Conservation (phyloP, 1,140 invertebrate genomes). For the Zaprionus gabonicus region DNA sequence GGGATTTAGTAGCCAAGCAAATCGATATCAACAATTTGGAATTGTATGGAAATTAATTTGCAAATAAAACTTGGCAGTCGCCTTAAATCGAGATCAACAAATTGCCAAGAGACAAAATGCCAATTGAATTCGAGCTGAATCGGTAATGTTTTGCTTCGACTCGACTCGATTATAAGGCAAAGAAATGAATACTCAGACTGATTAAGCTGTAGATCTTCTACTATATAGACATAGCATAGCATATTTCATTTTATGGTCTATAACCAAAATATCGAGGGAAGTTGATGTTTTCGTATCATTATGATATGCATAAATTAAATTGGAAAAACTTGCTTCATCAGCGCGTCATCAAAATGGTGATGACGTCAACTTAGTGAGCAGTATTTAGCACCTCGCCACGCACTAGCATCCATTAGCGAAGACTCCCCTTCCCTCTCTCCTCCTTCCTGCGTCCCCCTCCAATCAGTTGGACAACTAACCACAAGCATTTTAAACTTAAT, state of each 20-base stretch:
- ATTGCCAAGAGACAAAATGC: slow-evolving; percentile 41
- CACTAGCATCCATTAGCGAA: slow-evolving; percentile 23
- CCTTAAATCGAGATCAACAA: slow-evolving; percentile 29
- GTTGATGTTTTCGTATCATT: slow-evolving; percentile 3
- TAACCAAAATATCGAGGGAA: not conserved
- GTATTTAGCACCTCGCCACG: slow-evolving; percentile 21
- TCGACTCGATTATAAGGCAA: not conserved
- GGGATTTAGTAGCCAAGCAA: slow-evolving; percentile 43
- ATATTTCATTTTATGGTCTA: not conserved
- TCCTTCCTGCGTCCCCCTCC: not conserved
- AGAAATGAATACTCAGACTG: not conserved
- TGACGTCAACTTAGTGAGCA: slow-evolving; percentile 16
- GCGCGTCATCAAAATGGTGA: not conserved
- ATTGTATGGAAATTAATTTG: slow-evolving; percentile 66
- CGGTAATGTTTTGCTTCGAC: not conserved
- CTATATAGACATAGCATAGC: not conserved
- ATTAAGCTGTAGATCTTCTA: not conserved
- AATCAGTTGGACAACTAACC: not conserved
- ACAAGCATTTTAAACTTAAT: slow-evolving; percentile 20
- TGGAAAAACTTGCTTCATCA: slow-evolving; percentile 11
- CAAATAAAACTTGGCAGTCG: slow-evolving; percentile 61
- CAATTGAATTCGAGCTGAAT: slow-evolving; percentile 39
- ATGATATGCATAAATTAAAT: slow-evolving; percentile 12
- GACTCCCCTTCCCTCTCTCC: not conserved
- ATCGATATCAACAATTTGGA: slow-evolving; percentile 58